These are phyloP conservation scores for Amaurobius ferox DNA, from an alignment of 2,888 invertebrate genomes.

Conservation along the genomic window DNA sequence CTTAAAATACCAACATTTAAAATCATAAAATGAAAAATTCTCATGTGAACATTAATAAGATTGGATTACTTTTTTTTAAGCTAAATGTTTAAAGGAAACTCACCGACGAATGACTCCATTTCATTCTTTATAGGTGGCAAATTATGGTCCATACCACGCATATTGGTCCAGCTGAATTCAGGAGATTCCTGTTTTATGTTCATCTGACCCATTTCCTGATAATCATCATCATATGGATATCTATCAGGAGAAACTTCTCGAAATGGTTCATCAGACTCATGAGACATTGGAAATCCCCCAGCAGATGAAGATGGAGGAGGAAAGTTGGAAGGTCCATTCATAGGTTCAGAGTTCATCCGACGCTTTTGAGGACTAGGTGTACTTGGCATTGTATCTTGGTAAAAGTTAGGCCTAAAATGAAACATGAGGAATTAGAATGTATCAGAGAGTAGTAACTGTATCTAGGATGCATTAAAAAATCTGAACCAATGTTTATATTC, in stretches of 20 bases:
- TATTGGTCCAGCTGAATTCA: neutral
- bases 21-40: no score
- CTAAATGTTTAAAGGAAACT: neutral
- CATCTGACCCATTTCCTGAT: slow-evolving; percentile 16
- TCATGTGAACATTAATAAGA: no score
- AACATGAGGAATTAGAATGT: neutral
- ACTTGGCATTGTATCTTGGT: slow-evolving; percentile 51
- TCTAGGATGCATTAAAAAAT: no score
- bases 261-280: neutral
- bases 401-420: slow-evolving; percentile 64
- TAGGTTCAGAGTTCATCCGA: neutral
- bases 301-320: neutral
- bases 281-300: neutral
- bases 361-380: slow-evolving; percentile 40
- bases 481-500: no score
- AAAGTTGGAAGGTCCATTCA: neutral
- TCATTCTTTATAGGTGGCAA: neutral
- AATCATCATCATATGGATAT: slow-evolving; percentile 51
- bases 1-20: no score
- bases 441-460: no score
- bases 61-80: no score
- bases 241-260: slow-evolving; percentile 17
- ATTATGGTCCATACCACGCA: neutral
- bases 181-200: slow-evolving; percentile 25
- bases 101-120: neutral